These are phyloP conservation scores for Malacoctenus gilli DNA, from an alignment of 2,797 vertebrate species.

Conservation along the genomic window DNA sequence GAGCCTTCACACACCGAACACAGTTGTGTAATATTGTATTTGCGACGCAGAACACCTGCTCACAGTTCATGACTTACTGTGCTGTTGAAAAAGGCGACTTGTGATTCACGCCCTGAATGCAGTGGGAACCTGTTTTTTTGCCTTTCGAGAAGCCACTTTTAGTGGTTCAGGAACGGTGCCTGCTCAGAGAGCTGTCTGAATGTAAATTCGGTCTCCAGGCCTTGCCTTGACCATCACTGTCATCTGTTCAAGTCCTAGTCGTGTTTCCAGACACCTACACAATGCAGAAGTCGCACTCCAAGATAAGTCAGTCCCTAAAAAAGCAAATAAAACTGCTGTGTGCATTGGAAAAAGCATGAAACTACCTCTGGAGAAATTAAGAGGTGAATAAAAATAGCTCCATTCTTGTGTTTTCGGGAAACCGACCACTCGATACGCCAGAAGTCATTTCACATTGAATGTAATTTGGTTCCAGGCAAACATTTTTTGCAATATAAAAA, in stretches of 20 bases:
- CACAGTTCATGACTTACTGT: slow-evolving; percentile 21
- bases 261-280: neutral
- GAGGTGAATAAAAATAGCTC: too few relatives aligned
- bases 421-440: too few relatives aligned
- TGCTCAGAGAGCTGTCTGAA: neutral
- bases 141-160: neutral
- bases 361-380: too few relatives aligned
- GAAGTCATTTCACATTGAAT: too few relatives aligned
- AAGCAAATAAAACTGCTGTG: too few relatives aligned
- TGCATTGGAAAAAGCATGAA: too few relatives aligned
- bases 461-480: too few relatives aligned
- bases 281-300: neutral
- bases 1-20: slow-evolving; percentile 33
- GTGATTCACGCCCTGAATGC: slow-evolving; percentile 5
- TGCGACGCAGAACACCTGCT: slow-evolving; percentile 29
- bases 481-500: too few relatives aligned
- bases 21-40: slow-evolving; percentile 21
- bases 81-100: slow-evolving; percentile 5
- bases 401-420: too few relatives aligned
- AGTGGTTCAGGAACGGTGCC: neutral
- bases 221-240: neutral
- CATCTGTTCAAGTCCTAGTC: too few relatives aligned
- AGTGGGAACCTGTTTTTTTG: neutral
- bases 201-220: neutral
- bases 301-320: too few relatives aligned